A percentile compares a stretch with the other conserved stretches of the same genome.
Conservation (phyloP, 2,797 vertebrate species). For the Mormyrops boulengeri region DNA sequence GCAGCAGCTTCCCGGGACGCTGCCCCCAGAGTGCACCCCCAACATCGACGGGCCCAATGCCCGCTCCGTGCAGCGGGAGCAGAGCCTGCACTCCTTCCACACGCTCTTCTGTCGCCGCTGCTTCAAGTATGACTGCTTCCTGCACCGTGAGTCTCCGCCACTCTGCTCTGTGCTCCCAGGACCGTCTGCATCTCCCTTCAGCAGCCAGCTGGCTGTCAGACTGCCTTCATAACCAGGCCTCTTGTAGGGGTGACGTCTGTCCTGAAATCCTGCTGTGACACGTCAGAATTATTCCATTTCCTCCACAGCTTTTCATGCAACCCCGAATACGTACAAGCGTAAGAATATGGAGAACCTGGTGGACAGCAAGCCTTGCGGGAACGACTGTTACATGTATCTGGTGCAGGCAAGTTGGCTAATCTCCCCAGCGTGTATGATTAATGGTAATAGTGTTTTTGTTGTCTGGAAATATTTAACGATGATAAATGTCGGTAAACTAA, state of each 20-base stretch:
- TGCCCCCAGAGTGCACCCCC: slow-evolving; percentile 93
- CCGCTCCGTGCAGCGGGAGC: slow-evolving; percentile 90
- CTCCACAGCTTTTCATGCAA: slow-evolving; percentile 87
- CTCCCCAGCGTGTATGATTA: neutral
- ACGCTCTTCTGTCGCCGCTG: slow-evolving; percentile 92
- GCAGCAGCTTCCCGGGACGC: slow-evolving; percentile 88
- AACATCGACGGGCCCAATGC: slow-evolving; percentile 95
- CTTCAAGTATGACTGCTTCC: slow-evolving; percentile 97
- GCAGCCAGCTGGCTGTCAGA: neutral
- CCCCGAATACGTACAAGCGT: slow-evolving; percentile 97
- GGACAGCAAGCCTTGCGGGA: slow-evolving; percentile 85
- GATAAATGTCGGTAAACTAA: neutral
- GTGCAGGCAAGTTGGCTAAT: slow-evolving; percentile 57
- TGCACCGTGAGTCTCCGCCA: slow-evolving; percentile 79
- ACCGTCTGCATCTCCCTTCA: neutral
- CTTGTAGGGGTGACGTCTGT: no score
- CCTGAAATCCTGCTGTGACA: neutral
- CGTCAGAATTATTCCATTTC: neutral
- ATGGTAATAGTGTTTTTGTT: neutral
- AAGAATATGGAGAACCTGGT: slow-evolving; percentile 92
- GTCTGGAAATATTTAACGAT: neutral
- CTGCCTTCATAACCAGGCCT: neutral
- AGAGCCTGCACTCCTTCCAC: slow-evolving; percentile 94
- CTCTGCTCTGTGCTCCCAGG: neutral
- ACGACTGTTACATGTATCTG: slow-evolving; percentile 88